Evolutionary conservation across 2,113 vertebrate genomes (phyloP), one percentile per base, ranked within the genome.

Genomic region (Spea multiplicata): DNA sequence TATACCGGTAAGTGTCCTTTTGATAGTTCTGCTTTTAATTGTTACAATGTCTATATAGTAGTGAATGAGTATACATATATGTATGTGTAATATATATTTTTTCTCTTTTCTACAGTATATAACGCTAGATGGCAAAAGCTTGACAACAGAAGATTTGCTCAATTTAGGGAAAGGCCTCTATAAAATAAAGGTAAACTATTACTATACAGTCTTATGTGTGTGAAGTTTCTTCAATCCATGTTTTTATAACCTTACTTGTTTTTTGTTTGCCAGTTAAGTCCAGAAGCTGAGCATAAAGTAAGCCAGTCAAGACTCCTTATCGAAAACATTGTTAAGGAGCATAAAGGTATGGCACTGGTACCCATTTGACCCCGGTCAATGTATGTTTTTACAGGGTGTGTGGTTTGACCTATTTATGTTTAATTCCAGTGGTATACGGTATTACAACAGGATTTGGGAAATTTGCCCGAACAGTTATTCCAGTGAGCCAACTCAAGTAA

Each of bases 371-470:
- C 55, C 30, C 30, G 30, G 30, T 30, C 30, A 30, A 30, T 30
- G 30, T 30, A 30, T 30, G 30, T 30, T 30, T n/a, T 62, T 70
- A 46, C 16, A 5, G 50, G 14, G 44, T 68, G 14, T 17, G 8
- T 46, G 14, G 48, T 72, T 44, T 77, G 45, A 77, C 12, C 1
- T 49, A 4, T 17, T 73, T 44, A 9, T 5, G 46, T 0, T 88
- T 82, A 82, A 53, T 81, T 91, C 72, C 85, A 99, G 97, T 99
- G 83, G 97, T 98, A 73, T 99, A 99, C 46, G 97, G 97, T 86
- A 99, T 99, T 85, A 99, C 96, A 9, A 99, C 97, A 0, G 97
- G 97, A 12, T 99, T 99, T 90, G 97, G 97, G 6, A 99, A 99
- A 84, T 99, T 99, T 91, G 97, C 97, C 75, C 93, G 93, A 67